These are phyloP conservation scores for Archips crataeganus DNA, from an alignment of 2,888 invertebrate genomes.

Conservation along the genomic window DNA sequence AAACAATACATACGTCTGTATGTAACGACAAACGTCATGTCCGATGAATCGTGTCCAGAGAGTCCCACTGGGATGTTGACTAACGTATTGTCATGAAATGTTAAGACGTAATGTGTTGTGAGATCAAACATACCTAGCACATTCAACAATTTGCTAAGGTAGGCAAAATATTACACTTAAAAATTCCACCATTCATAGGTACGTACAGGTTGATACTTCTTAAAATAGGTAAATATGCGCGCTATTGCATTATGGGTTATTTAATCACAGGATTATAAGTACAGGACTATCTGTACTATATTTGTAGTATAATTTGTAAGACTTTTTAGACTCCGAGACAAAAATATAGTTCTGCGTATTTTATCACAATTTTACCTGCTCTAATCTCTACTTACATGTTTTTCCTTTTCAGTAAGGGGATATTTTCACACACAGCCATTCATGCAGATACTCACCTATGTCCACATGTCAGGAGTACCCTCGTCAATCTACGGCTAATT, in stretches of 20 bases:
- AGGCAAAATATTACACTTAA: background rate
- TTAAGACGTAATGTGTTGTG: conserved; percentile 24
- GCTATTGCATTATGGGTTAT: too few species aligned
- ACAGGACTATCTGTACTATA: too few species aligned
- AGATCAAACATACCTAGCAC: background rate
- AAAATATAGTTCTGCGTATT: background rate
- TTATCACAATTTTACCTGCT: background rate
- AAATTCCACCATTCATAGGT: too few species aligned
- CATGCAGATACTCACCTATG: conserved; percentile 48
- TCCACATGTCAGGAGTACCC: conserved; percentile 69
- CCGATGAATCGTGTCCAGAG: conserved; percentile 30
- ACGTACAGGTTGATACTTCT: too few species aligned
- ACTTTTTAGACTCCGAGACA: background rate
- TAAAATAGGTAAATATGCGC: too few species aligned
- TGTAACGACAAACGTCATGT: conserved; percentile 33
- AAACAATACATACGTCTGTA: background rate
- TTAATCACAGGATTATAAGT: too few species aligned
- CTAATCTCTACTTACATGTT: background rate
- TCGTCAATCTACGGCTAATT: conserved; percentile 79
- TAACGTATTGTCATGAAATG: conserved; percentile 38
- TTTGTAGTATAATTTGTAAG: too few species aligned
- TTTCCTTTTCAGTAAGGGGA: background rate
- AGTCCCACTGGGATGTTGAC: conserved; percentile 29
- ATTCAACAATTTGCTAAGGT: background rate
- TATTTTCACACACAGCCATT: conserved; percentile 9